phyloP scores from a whole-genome alignment of 2,888 invertebrate species.

The Tipula lateralis region DNA sequence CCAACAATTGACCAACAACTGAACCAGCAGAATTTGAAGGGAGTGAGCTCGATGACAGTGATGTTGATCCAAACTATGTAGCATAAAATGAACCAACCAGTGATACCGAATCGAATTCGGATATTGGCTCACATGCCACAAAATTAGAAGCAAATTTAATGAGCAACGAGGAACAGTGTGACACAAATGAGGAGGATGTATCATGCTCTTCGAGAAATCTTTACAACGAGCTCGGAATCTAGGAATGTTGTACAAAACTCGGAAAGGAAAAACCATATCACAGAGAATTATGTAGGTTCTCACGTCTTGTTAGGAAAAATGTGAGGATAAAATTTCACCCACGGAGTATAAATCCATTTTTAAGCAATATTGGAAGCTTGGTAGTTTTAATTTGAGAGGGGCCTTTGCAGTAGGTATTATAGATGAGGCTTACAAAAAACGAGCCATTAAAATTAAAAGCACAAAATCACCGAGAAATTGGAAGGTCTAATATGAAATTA shows the following conservation, averaged over 20 bases:
- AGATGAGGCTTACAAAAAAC: not conserved
- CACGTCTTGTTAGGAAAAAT: not conserved
- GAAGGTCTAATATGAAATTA: too few species aligned
- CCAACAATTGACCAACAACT: too few species aligned
- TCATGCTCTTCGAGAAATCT: not conserved
- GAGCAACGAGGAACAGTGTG: not conserved
- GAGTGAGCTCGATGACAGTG: too few species aligned
- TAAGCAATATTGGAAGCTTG: not conserved
- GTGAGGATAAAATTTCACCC: not conserved
- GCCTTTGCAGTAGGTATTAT: not conserved
- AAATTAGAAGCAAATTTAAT: not conserved
- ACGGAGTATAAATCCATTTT: not conserved
- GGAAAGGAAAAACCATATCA: not conserved
- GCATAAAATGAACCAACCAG: not conserved
- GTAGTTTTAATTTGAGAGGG: not conserved
- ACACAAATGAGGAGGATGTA: not conserved
- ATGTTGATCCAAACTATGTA: too few species aligned
- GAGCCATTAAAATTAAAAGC: not conserved
- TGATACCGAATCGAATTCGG: not conserved
- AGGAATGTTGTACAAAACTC: not conserved
- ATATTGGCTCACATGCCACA: not conserved
- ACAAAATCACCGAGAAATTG: slow-evolving; percentile 32
- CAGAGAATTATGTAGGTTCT: not conserved
- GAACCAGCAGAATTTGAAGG: too few species aligned
- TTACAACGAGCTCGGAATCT: not conserved